phyloP scores from a whole-genome alignment of 2,113 vertebrate genomes.

The Channa argus region DNA sequence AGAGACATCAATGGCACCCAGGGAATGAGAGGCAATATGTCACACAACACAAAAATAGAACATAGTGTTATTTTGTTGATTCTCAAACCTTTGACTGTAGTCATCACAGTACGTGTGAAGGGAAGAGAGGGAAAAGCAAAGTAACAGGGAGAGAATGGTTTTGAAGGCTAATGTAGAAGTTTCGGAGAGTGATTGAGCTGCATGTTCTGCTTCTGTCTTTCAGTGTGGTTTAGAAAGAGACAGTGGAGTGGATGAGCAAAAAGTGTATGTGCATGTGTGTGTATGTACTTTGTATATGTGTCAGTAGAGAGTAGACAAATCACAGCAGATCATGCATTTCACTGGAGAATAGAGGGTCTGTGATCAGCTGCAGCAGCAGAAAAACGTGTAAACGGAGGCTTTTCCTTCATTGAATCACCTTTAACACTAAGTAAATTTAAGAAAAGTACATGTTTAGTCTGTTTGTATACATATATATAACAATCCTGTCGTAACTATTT shows the following conservation, averaged over 20 bases:
- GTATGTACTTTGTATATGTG: too few species aligned
- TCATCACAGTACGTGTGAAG: conserved; percentile 22
- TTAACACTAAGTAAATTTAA: too few species aligned
- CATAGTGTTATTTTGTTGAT: conserved; percentile 34
- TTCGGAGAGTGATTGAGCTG: conserved; percentile 29
- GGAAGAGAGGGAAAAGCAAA: conserved; percentile 1
- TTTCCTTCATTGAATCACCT: too few species aligned
- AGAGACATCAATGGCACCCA: conserved; percentile 37
- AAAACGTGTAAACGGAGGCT: too few species aligned
- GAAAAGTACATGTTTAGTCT: too few species aligned
- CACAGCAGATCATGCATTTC: too few species aligned
- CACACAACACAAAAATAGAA: conserved; percentile 47
- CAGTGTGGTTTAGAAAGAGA: not conserved
- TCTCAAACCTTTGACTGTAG: conserved; percentile 21
- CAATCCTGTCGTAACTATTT: too few species aligned
- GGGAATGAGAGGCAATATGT: conserved; percentile 47
- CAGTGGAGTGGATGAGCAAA: conserved; percentile 2
- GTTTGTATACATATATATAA: too few species aligned
- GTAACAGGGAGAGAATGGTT: conserved; percentile 6
- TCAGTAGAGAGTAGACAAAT: too few species aligned
- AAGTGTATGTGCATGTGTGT: not conserved
- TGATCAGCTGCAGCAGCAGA: not conserved
- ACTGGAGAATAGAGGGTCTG: conserved; percentile 30
- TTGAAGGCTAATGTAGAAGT: conserved; percentile 6
- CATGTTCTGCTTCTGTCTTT: conserved; percentile 22